Conservation (phyloP, 2,113 vertebrate species). For the Coryphaenoides rupestris region DNA sequence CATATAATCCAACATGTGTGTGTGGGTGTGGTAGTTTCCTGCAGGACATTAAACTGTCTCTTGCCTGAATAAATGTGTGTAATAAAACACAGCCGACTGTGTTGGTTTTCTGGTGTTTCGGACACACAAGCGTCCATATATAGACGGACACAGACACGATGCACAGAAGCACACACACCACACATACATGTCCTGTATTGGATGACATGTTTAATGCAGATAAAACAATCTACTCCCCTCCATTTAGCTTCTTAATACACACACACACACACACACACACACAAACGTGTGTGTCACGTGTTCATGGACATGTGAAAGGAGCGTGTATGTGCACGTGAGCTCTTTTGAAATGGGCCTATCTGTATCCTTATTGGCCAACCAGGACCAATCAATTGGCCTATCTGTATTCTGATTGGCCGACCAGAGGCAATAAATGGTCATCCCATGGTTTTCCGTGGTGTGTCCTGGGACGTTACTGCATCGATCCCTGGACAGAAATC, state of each 20-base stretch:
- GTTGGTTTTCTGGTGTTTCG: background rate
- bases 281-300: too few species aligned
- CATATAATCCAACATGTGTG: background rate
- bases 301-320: background rate
- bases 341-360: too few species aligned
- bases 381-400: too few species aligned
- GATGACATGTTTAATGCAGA: too few species aligned
- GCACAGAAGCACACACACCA: too few species aligned
- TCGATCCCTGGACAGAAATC: constrained; percentile 10
- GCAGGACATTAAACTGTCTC: constrained; percentile 9
- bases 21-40: background rate
- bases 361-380: too few species aligned
- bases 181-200: too few species aligned
- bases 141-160: too few species aligned
- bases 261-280: too few species aligned
- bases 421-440: constrained; percentile 12
- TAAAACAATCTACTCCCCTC: too few species aligned
- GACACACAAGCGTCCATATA: background rate
- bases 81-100: background rate
- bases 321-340: too few species aligned
- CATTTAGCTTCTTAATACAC: too few species aligned
- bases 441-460: constrained; percentile 4
- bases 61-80: background rate
- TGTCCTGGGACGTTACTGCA: constrained; percentile 15
- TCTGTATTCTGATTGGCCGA: background rate